These are phyloP conservation scores for Lasioglossum villosulum DNA, from an alignment of 2,888 invertebrate species.

Conservation along the genomic window DNA sequence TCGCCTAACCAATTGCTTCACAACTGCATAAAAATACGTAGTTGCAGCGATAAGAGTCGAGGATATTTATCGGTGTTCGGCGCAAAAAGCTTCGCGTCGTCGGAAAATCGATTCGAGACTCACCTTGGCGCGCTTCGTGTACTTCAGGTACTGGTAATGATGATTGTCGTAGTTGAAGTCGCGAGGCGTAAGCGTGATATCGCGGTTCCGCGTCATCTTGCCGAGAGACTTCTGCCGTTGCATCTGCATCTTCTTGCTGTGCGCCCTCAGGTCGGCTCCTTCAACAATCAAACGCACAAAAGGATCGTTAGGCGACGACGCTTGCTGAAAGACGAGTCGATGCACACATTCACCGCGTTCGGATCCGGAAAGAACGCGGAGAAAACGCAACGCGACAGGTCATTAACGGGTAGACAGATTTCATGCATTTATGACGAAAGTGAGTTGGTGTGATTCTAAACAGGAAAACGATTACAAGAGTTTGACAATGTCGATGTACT, in stretches of 20 bases:
- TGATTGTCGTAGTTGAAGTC: conserved; percentile 92
- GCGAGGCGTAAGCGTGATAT: conserved; percentile 89
- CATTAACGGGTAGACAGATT: too few species aligned
- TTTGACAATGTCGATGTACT: too few species aligned
- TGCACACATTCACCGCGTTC: neutral
- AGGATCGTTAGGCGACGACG: neutral
- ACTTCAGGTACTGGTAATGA: conserved; percentile 92
- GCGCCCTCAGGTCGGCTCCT: conserved; percentile 74
- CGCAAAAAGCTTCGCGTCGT: too few species aligned
- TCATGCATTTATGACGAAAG: too few species aligned
- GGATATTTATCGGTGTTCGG: too few species aligned
- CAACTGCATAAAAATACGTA: too few species aligned
- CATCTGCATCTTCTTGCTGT: conserved; percentile 77
- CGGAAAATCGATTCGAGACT: conserved; percentile 24
- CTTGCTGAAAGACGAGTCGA: too few species aligned
- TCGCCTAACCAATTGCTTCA: too few species aligned
- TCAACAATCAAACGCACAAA: conserved; percentile 27
- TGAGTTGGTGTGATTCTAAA: too few species aligned
- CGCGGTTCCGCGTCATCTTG: conserved; percentile 78
- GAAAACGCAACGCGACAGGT: neutral
- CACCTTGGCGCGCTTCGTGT: conserved; percentile 90
- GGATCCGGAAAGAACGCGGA: neutral
- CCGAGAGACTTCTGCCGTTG: conserved; percentile 78
- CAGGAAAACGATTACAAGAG: too few species aligned
- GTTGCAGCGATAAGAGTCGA: too few species aligned